phyloP scores from a whole-genome alignment of 2,113 vertebrate species.

The Malurus alboscapulatus region DNA sequence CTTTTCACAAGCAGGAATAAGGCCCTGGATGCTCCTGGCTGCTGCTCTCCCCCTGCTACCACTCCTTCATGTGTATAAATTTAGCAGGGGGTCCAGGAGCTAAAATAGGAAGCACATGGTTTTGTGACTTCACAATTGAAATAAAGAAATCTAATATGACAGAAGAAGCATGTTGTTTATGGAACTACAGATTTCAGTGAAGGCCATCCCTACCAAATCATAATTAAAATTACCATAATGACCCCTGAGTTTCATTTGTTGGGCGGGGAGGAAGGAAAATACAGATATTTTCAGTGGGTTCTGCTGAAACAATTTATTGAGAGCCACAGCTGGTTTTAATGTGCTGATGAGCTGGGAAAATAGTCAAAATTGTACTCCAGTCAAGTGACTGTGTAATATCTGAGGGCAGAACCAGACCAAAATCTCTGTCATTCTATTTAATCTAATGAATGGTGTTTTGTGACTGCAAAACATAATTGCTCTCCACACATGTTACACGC shows the following conservation, averaged over 20 bases:
- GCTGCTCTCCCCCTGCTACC: slow-evolving; percentile 31
- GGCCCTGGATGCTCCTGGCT: neutral
- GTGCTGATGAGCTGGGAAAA: slow-evolving; percentile 70
- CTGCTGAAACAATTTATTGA: slow-evolving; percentile 59
- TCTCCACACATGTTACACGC: neutral
- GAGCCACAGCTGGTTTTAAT: slow-evolving; percentile 71
- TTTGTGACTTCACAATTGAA: slow-evolving; percentile 55
- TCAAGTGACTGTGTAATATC: slow-evolving; percentile 66
- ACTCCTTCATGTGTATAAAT: slow-evolving; percentile 31
- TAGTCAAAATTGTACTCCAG: slow-evolving; percentile 68
- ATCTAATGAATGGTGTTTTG: slow-evolving; percentile 60
- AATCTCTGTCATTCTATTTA: slow-evolving; percentile 68
- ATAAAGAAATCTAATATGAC: slow-evolving; percentile 63
- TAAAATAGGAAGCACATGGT: slow-evolving; percentile 70
- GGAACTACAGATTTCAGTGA: slow-evolving; percentile 44
- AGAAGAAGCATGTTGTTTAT: slow-evolving; percentile 62
- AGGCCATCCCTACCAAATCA: slow-evolving; percentile 51
- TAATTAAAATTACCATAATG: slow-evolving; percentile 66
- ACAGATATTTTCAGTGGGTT: slow-evolving; percentile 39
- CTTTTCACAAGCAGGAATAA: neutral
- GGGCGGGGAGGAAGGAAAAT: slow-evolving; percentile 46
- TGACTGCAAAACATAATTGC: slow-evolving; percentile 63
- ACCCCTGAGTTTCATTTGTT: slow-evolving; percentile 38
- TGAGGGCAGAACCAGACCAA: slow-evolving; percentile 55
- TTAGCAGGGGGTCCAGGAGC: slow-evolving; percentile 61